Conservation (phyloP, 2,113 vertebrate genomes). For the Lepus americanus region DNA sequence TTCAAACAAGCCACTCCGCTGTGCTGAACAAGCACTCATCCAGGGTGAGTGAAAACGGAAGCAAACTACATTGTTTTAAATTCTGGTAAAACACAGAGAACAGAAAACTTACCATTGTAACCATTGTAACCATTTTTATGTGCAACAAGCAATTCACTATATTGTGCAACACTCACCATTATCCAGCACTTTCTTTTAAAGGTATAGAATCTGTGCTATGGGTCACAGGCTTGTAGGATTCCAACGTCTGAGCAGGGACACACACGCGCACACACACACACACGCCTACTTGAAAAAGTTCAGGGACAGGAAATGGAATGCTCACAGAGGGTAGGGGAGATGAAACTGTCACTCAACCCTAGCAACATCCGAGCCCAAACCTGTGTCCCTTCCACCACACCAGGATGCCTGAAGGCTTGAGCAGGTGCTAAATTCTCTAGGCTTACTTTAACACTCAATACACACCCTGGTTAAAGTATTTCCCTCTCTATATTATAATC, state of each 20-base stretch:
- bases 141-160: background rate
- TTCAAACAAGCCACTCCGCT: background rate
- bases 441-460: background rate
- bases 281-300: no score
- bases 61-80: background rate
- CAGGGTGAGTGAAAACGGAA: background rate
- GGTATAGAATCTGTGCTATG: background rate
- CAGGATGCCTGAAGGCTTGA: background rate
- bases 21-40: background rate
- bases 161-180: background rate
- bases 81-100: background rate
- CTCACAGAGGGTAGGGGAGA: background rate
- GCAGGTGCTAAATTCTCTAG: background rate
- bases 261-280: no score
- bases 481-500: background rate
- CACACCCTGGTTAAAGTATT: background rate
- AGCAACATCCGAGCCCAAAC: background rate
- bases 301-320: no score
- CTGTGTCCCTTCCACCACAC: background rate
- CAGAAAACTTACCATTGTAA: background rate
- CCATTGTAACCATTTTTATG: slow-evolving; percentile 5
- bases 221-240: background rate
- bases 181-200: background rate
- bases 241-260: background rate
- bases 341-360: background rate